phyloP scores from a whole-genome alignment of 64 coral and sea anemone species.

The Porites australiensis region DNA sequence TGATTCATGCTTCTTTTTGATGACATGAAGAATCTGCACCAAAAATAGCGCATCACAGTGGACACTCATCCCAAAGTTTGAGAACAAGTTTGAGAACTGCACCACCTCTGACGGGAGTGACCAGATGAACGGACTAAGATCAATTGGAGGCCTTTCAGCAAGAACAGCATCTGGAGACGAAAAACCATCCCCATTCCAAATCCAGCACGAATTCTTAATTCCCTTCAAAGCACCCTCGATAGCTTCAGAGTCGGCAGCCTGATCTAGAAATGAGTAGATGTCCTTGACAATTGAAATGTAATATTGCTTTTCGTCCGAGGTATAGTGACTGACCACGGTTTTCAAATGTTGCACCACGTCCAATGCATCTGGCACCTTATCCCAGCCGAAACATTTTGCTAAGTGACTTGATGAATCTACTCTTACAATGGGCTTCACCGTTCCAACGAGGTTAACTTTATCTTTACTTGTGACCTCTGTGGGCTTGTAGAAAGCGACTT shows the following conservation, averaged over 20 bases:
- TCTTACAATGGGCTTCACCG: conserved; percentile 48
- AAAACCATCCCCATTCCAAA: conserved; percentile 97
- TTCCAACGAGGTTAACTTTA: conserved; percentile 63
- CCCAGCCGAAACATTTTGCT: conserved; percentile 69
- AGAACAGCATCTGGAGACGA: conserved; percentile 57
- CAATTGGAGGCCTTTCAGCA: conserved; percentile 44
- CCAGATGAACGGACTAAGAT: conserved; percentile 67
- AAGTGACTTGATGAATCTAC: not conserved
- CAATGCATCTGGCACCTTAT: conserved; percentile 23
- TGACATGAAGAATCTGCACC: conserved; percentile 66
- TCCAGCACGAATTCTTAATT: conserved; percentile 44
- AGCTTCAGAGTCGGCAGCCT: not conserved
- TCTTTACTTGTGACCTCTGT: conserved; percentile 41
- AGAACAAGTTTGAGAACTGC: conserved; percentile 32
- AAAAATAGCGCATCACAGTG: conserved; percentile 41
- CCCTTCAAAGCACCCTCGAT: not conserved
- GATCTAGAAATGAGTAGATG: conserved; percentile 14
- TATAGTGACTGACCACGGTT: conserved; percentile 55
- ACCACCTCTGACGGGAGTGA: conserved; percentile 59
- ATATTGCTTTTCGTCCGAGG: conserved; percentile 51
- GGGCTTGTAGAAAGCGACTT: not conserved
- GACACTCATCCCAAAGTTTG: conserved; percentile 40
- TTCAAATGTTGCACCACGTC: conserved; percentile 65
- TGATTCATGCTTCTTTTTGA: conserved; percentile 68
- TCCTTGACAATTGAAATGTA: conserved; percentile 48